phyloP scores from a whole-genome alignment of 2,888 invertebrate species.

The Acanthosepion pharaonis region DNA sequence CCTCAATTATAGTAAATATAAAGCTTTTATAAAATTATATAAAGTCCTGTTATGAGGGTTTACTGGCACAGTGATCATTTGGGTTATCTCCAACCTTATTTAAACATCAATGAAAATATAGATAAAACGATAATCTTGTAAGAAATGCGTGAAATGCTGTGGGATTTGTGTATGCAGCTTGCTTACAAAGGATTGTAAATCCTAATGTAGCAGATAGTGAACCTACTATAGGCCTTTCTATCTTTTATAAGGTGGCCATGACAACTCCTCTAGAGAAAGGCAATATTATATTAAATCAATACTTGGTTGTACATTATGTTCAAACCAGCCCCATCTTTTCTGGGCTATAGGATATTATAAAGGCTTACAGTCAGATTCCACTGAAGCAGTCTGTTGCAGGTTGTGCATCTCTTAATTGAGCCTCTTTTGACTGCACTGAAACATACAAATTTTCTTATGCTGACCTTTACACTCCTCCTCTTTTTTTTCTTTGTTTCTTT shows the following conservation, averaged over 20 bases:
- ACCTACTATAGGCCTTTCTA: not conserved
- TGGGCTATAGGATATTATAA: not conserved
- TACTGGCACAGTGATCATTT: not conserved
- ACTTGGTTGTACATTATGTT: not conserved
- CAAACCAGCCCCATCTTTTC: constrained; percentile 16
- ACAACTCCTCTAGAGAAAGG: not conserved
- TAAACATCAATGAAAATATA: not conserved
- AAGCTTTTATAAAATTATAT: not conserved
- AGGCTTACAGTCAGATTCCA: not conserved
- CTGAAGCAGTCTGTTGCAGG: not conserved
- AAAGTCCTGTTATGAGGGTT: not conserved
- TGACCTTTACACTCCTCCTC: constrained; percentile 50
- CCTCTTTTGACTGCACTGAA: not conserved
- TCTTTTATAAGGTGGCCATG: not conserved
- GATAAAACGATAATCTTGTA: too few species aligned
- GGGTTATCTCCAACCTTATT: not conserved
- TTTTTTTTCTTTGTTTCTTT: constrained; percentile 13
- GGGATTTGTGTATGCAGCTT: not conserved
- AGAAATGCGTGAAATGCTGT: not conserved
- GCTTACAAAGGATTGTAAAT: not conserved
- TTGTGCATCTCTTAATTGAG: not conserved
- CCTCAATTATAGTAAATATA: too few species aligned
- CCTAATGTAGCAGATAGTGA: not conserved
- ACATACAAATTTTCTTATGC: not conserved
- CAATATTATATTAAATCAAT: not conserved